Base-by-base conservation (phyloP, 2,113 vertebrate genomes). In the Chascanopsetta lugubris region DNA sequence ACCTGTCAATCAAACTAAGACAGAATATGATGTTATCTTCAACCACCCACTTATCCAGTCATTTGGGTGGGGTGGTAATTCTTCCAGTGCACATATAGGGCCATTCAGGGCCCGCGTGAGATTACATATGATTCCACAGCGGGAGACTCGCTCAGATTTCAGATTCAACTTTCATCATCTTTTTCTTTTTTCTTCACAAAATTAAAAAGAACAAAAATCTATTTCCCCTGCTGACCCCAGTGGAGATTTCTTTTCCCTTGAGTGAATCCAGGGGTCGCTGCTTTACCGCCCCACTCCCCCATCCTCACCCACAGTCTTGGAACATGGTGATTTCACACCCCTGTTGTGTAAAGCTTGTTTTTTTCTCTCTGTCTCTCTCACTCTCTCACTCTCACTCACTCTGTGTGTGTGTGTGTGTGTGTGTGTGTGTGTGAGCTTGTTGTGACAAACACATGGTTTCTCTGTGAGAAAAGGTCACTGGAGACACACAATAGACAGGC, bases 321-420 rank as follows among this genome's bases (percentile, higher is more conserved):
- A 91, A 88, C 87, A 90, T 90, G 87, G 59, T 80, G 84, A 90
- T 91, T 91, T 91, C 88, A 90, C 87, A 91, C 87, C 86, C 69
- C 59, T 88, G 84, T 90, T 87, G 82, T 83, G 77, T 79, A 84
- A 77, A 85, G 70, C 85, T 90, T 86, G 79, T 88, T 82, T 87
- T 85, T 84, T 64, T 69, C 43, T 32, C 15, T 51, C 6, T 11
- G 3, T 29, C 9, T 27, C 17, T 29, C 17, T 6, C 20, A n/a
- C n/a, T 69, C 43, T 32, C 15, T 51, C 6, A 5, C 8, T 29
- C 9, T 27, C 17, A 18, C 17, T 6, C 20, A n/a, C 22, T 15
- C 12, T 38, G 34, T 38, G 34, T 38, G 34, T 61, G 21, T 57
- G 48, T 61, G 71, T 72, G 61, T 79, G 87, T 82, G 82, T 82